A percentile compares a stretch with the other conserved stretches of the same genome.
phyloP scores from a whole-genome alignment of 2,113 vertebrate genomes.

The Malurus cyaneus region DNA sequence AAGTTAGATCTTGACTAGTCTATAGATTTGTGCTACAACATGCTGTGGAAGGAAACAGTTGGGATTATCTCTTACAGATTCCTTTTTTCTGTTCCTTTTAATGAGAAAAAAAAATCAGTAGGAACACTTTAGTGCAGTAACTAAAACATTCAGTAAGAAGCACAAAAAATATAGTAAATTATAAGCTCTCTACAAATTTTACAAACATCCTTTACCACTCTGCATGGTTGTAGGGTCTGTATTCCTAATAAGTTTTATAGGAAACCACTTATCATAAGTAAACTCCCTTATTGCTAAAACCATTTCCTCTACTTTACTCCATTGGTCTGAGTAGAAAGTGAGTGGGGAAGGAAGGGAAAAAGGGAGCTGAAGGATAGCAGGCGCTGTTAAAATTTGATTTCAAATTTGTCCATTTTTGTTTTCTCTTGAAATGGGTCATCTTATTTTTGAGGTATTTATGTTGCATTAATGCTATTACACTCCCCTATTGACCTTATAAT shows the following conservation, averaged over 20 bases:
- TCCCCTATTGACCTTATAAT: not conserved
- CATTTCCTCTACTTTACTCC: not conserved
- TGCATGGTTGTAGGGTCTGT: not conserved
- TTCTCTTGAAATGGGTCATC: not conserved
- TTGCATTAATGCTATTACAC: not conserved
- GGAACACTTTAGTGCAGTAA: not conserved
- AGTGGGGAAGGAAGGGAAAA: not conserved
- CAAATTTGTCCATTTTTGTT: not conserved
- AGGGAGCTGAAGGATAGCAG: not conserved
- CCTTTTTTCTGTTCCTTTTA: not conserved
- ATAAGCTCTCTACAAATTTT: not conserved
- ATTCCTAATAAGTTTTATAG: not conserved
- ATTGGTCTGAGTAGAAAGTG: not conserved
- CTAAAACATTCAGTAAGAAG: not conserved
- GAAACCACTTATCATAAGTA: not conserved
- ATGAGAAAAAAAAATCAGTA: not conserved
- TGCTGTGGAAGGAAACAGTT: not conserved
- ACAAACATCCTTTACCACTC: not conserved
- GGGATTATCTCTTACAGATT: not conserved
- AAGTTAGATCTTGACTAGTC: not conserved
- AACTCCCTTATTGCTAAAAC: not conserved
- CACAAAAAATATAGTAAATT: not conserved
- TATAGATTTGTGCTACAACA: not conserved
- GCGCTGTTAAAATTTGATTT: not conserved
- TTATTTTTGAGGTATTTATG: not conserved